phyloP scores from a whole-genome alignment of 1,140 invertebrate species.

The Trichonephila clavata region DNA sequence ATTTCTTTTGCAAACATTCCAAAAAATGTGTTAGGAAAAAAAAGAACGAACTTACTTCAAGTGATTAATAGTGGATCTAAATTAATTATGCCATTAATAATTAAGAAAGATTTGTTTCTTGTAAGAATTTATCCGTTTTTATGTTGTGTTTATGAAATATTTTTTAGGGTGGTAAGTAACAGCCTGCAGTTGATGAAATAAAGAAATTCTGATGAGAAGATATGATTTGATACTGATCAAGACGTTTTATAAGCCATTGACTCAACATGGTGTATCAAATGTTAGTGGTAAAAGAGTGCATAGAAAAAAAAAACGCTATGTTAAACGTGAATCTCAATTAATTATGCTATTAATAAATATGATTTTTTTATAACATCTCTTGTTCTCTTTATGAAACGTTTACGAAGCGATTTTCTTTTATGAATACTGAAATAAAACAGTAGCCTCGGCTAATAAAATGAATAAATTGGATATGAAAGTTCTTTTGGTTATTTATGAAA shows the following conservation, averaged over 20 bases:
- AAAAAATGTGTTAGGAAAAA: slow-evolving; percentile 12
- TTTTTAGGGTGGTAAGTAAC: neutral
- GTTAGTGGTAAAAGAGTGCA: too few species aligned
- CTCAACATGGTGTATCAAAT: neutral
- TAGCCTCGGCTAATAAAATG: too few species aligned
- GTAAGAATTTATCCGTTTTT: neutral
- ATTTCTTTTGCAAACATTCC: neutral
- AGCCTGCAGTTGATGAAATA: neutral
- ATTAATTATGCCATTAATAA: slow-evolving; percentile 71
- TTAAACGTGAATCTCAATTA: too few species aligned
- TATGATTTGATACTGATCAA: neutral
- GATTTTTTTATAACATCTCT: too few species aligned
- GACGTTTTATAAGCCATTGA: neutral
- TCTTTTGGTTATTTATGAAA: too few species aligned
- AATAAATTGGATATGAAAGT: too few species aligned
- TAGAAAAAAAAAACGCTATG: too few species aligned
- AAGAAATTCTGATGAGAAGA: neutral
- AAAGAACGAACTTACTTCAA: slow-evolving; percentile 26
- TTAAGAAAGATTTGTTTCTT: slow-evolving; percentile 34
- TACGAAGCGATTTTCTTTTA: too few species aligned
- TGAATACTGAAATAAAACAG: too few species aligned
- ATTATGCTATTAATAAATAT: too few species aligned
- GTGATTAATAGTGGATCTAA: slow-evolving; percentile 58
- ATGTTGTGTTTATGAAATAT: neutral
- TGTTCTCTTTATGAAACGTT: too few species aligned